Conservation (phyloP, 2,797 vertebrate genomes). For the Monodelphis domestica region DNA sequence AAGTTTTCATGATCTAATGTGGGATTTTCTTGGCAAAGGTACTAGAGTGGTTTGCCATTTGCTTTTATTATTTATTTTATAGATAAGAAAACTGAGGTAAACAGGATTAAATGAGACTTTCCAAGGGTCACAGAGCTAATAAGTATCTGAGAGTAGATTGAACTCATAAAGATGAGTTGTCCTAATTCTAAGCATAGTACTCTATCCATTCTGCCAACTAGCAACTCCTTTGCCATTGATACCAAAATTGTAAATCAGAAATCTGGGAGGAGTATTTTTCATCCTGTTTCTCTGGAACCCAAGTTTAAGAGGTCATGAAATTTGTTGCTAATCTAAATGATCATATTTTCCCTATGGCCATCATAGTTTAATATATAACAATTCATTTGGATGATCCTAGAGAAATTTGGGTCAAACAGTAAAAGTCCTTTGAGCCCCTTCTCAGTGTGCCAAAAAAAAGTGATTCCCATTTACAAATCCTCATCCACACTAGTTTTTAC, state of each 20-base stretch:
- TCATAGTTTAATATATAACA: not conserved
- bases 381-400: not conserved
- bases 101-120: too few species aligned
- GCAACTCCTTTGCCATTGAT: too few species aligned
- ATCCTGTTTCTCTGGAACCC: not conserved
- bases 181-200: too few species aligned
- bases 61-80: too few species aligned
- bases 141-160: too few species aligned
- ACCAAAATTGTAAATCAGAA: not conserved
- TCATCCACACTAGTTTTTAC: not conserved
- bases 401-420: not conserved
- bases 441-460: not conserved
- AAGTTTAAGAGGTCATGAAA: not conserved
- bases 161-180: too few species aligned
- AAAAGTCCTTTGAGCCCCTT: not conserved
- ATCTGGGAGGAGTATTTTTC: not conserved
- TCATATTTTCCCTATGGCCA: not conserved
- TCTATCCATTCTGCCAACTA: too few species aligned
- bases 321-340: not conserved
- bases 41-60: too few species aligned
- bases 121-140: too few species aligned
- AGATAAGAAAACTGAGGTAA: too few species aligned
- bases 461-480: not conserved
- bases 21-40: too few species aligned
- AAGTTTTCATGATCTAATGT: too few species aligned